phyloP scores from a whole-genome alignment of 1,140 invertebrate genomes.

The Schlechtendalia chinensis region DNA sequence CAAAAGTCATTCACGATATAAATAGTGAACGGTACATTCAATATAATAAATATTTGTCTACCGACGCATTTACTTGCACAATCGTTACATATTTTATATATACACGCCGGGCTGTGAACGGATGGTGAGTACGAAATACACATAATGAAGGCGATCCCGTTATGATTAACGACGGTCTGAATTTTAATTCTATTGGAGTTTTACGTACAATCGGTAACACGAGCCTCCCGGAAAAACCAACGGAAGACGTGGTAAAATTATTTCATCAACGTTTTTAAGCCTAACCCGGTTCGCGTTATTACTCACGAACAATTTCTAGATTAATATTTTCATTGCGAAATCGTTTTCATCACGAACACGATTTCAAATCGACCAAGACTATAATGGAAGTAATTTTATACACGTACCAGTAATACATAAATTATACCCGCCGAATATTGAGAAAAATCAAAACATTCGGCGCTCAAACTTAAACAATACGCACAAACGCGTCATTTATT shows the following conservation, averaged over 20 bases:
- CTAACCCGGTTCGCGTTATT: too few species aligned
- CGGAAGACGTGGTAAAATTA: too few species aligned
- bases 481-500: neutral
- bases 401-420: neutral
- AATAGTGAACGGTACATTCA: too few species aligned
- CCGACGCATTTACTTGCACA: neutral
- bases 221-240: too few species aligned
- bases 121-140: neutral
- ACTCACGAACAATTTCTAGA: too few species aligned
- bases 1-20: too few species aligned
- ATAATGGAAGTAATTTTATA: neutral
- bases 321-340: too few species aligned
- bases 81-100: too few species aligned
- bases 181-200: neutral
- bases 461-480: neutral
- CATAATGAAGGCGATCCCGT: conserved; percentile 1
- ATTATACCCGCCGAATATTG: neutral
- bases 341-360: too few species aligned
- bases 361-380: too few species aligned
- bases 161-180: conserved; percentile 3
- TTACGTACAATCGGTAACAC: neutral
- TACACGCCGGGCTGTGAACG: neutral
- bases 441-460: neutral
- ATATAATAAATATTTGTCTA: neutral
- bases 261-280: too few species aligned